Percentiles rank a stretch among this genome's conserved stretches.
Conservation (phyloP, 1,140 invertebrate genomes). For the Papilio xuthus region DNA sequence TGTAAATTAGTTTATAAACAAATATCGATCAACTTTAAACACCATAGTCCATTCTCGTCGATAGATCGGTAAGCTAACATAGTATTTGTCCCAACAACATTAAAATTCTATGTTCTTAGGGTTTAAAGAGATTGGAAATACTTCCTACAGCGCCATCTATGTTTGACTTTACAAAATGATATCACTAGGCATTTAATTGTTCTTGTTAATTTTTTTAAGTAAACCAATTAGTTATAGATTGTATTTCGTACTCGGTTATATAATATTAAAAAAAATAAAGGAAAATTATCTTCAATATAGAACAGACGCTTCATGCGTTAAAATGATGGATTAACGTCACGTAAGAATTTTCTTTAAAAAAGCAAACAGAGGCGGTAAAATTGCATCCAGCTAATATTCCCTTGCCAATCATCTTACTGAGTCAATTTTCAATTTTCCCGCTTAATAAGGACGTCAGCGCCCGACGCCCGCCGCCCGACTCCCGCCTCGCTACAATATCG, state of each 20-base stretch:
- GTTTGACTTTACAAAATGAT: not conserved
- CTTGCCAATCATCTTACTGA: slow-evolving; percentile 75
- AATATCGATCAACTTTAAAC: no score
- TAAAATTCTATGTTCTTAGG: not conserved
- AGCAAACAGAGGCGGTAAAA: slow-evolving; percentile 67
- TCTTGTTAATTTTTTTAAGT: not conserved
- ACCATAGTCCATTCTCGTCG: no score
- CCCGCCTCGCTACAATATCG: slow-evolving; percentile 61
- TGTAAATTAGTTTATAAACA: no score
- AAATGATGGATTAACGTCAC: slow-evolving; percentile 78
- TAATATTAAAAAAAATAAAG: slow-evolving; percentile 3
- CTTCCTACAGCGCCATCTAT: not conserved
- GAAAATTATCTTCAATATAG: slow-evolving; percentile 12
- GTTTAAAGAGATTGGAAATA: not conserved
- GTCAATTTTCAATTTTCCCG: slow-evolving; percentile 78
- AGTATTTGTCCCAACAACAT: no score
- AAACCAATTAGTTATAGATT: not conserved
- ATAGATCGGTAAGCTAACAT: no score
- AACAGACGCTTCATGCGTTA: slow-evolving; percentile 47
- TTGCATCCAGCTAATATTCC: slow-evolving; percentile 77
- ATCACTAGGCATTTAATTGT: not conserved
- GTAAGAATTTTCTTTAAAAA: slow-evolving; percentile 67
- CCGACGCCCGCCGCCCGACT: slow-evolving; percentile 45
- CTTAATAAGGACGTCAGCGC: slow-evolving; percentile 75
- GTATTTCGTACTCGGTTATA: not conserved